These are phyloP conservation scores for Cryptophagus acutangulus DNA, from an alignment of 2,888 invertebrate species.

Conservation along the genomic window DNA sequence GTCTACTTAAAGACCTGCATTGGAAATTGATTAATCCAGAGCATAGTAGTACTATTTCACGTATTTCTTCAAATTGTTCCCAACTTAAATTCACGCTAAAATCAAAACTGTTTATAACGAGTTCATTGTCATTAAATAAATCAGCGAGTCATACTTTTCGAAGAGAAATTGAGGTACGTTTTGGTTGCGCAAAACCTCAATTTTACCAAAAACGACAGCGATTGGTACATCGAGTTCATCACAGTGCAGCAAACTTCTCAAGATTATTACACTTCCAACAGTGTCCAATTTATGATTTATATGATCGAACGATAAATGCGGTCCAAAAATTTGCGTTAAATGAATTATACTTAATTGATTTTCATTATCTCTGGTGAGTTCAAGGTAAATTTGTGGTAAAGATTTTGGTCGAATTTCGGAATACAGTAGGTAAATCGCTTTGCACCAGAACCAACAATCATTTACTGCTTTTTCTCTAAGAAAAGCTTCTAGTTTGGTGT, in stretches of 20 bases:
- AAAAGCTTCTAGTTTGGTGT: slow-evolving; percentile 24
- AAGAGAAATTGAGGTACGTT: slow-evolving; percentile 32
- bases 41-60: slow-evolving; percentile 46
- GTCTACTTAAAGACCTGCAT: slow-evolving; percentile 37
- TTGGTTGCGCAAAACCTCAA: slow-evolving; percentile 31
- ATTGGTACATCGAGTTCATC: slow-evolving; percentile 41
- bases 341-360: slow-evolving; percentile 30
- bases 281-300: slow-evolving; percentile 23
- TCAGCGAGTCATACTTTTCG: slow-evolving; percentile 29
- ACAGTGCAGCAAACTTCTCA: slow-evolving; percentile 33
- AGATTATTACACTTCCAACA: slow-evolving; percentile 32
- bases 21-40: slow-evolving; percentile 38
- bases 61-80: slow-evolving; percentile 41
- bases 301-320: slow-evolving; percentile 31
- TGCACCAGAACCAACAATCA: slow-evolving; percentile 37
- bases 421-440: slow-evolving; percentile 31
- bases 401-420: slow-evolving; percentile 25
- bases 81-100: slow-evolving; percentile 39
- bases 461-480: slow-evolving; percentile 26
- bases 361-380: slow-evolving; percentile 24
- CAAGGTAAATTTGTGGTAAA: slow-evolving; percentile 23
- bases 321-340: slow-evolving; percentile 37
- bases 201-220: slow-evolving; percentile 37
- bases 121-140: slow-evolving; percentile 3
- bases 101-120: slow-evolving; percentile 8